These are phyloP conservation scores for Xenopus petersii DNA, from an alignment of 2,797 vertebrate species.

Conservation along the genomic window DNA sequence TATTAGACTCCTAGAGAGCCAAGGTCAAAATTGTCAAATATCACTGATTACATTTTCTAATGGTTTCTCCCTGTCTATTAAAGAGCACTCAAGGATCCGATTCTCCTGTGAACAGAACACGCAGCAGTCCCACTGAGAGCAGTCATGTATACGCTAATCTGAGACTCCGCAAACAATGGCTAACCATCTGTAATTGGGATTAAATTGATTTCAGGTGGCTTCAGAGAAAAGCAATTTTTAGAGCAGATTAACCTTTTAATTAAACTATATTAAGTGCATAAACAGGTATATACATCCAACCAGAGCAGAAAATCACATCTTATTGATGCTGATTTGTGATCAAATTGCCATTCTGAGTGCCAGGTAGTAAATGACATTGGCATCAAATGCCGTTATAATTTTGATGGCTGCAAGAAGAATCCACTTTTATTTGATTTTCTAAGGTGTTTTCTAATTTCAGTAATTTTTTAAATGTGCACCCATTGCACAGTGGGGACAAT, in stretches of 20 bases:
- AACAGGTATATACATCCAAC: constrained; percentile 68
- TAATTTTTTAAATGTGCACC: too few species aligned
- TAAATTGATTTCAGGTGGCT: constrained; percentile 81
- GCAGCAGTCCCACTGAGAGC: constrained; percentile 59
- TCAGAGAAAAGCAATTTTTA: constrained; percentile 76
- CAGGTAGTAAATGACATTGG: constrained; percentile 40
- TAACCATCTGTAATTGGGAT: constrained; percentile 73
- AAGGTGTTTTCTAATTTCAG: too few species aligned
- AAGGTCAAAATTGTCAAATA: constrained; percentile 72
- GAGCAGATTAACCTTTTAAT: constrained; percentile 78
- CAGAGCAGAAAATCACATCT: constrained; percentile 68
- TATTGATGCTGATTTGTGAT: constrained; percentile 65
- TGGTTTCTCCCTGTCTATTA: constrained; percentile 71
- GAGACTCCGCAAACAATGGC: constrained; percentile 73
- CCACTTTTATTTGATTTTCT: too few species aligned
- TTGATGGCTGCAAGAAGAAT: not conserved
- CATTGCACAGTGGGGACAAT: too few species aligned
- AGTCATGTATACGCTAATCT: constrained; percentile 70
- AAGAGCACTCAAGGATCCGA: constrained; percentile 65
- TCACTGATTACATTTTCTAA: constrained; percentile 70
- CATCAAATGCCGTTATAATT: constrained; percentile 14
- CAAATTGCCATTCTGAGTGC: constrained; percentile 56
- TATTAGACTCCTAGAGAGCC: constrained; percentile 65
- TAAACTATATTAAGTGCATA: constrained; percentile 73
- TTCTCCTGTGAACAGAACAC: constrained; percentile 65